phyloP scores from a whole-genome alignment of 2,113 vertebrate genomes.

The Potamarius usumacintae region DNA sequence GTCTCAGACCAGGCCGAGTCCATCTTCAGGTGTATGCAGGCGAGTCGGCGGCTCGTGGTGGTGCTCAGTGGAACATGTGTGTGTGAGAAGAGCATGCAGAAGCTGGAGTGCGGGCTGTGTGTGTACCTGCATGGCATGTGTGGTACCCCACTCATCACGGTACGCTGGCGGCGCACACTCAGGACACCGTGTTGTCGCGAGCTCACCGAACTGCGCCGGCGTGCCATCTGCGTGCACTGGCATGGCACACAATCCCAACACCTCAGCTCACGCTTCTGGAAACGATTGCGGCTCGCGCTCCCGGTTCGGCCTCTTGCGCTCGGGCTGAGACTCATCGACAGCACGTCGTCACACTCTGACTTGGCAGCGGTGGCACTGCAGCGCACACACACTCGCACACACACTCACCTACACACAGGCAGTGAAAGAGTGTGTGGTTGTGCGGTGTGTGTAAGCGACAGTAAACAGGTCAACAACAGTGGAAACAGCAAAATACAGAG shows the following conservation, averaged over 20 bases:
- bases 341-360: slow-evolving; percentile 89
- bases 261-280: slow-evolving; percentile 83
- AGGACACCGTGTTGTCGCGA: slow-evolving; percentile 75
- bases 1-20: slow-evolving; percentile 80
- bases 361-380: slow-evolving; percentile 74
- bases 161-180: slow-evolving; percentile 74
- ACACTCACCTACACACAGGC: slow-evolving; percentile 58
- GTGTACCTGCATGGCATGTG: slow-evolving; percentile 82
- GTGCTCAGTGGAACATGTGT: slow-evolving; percentile 83
- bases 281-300: slow-evolving; percentile 79
- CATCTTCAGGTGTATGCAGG: slow-evolving; percentile 84
- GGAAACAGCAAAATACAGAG: slow-evolving; percentile 32
- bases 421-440: slow-evolving; percentile 24
- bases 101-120: slow-evolving; percentile 87
- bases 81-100: slow-evolving; percentile 85
- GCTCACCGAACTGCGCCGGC: slow-evolving; percentile 79
- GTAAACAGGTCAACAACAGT: slow-evolving; percentile 30
- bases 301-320: slow-evolving; percentile 80
- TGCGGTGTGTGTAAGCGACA: background rate
- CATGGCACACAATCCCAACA: slow-evolving; percentile 79
- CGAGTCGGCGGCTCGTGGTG: slow-evolving; percentile 85
- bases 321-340: slow-evolving; percentile 81
- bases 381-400: slow-evolving; percentile 62
- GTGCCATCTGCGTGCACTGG: slow-evolving; percentile 76
- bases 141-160: slow-evolving; percentile 76